These are phyloP conservation scores for Probaryconus sp. DNA, from an alignment of 1,140 invertebrate genomes.

Conservation along the genomic window DNA sequence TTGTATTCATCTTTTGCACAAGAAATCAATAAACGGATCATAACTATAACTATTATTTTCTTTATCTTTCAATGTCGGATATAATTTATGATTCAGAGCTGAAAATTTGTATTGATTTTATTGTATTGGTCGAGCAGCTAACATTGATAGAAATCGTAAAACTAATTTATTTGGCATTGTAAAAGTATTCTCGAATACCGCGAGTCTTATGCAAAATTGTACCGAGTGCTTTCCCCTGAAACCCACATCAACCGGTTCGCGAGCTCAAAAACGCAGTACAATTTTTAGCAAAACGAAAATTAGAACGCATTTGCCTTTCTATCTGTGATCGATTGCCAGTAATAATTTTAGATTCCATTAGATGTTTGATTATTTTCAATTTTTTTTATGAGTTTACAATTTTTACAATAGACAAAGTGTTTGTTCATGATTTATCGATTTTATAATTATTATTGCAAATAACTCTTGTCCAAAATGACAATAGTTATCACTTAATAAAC, in stretches of 20 bases:
- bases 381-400: too few species aligned
- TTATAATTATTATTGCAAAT: too few species aligned
- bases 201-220: too few species aligned
- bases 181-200: too few species aligned
- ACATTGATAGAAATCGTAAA: conserved; percentile 34
- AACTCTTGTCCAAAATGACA: too few species aligned
- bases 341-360: too few species aligned
- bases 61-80: background rate
- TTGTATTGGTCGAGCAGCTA: background rate
- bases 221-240: conserved; percentile 46
- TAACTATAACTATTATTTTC: background rate
- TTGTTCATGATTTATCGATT: too few species aligned
- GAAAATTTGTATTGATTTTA: conserved; percentile 36
- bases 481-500: too few species aligned
- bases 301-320: conserved; percentile 37
- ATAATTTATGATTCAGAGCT: conserved; percentile 24
- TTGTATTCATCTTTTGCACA: conserved; percentile 6
- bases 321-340: conserved; percentile 7
- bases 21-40: too few species aligned
- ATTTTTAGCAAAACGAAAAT: conserved; percentile 31
- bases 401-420: too few species aligned
- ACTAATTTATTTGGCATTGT: too few species aligned
- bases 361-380: too few species aligned
- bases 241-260: conserved; percentile 34
- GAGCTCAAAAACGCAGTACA: conserved; percentile 16